Percentiles rank a stretch among this genome's conserved stretches.
Evolutionary conservation across 2,113 vertebrate species (phyloP).

Genomic region (Cyprinus carpio): DNA sequence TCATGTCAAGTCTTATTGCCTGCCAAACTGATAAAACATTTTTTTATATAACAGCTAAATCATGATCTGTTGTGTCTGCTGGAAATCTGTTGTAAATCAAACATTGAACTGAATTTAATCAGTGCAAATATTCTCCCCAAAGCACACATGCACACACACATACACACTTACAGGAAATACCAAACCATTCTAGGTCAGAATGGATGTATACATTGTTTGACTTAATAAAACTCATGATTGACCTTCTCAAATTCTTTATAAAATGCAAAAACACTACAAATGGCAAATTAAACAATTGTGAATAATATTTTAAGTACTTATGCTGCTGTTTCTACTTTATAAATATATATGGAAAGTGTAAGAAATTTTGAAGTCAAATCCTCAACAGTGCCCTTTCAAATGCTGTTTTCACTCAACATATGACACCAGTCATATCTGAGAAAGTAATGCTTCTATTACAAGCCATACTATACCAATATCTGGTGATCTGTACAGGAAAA

Average conservation of each 20-base stretch:
- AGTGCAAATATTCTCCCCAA: background rate
- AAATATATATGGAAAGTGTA: background rate
- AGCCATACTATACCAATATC: conserved; percentile 63
- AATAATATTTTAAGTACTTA: background rate
- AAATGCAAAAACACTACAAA: background rate
- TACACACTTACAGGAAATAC: conserved; percentile 1
- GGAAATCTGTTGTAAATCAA: conserved; percentile 33
- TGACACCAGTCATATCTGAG: conserved; percentile 44
- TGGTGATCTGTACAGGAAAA: conserved; percentile 65
- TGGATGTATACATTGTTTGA: background rate
- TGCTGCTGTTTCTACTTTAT: background rate
- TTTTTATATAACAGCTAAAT: conserved; percentile 28
- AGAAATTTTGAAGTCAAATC: too few species aligned
- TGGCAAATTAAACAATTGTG: background rate
- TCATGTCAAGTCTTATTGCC: background rate
- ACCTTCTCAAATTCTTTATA: background rate
- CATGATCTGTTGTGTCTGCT: background rate
- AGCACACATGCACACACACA: background rate
- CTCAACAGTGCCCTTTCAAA: too few species aligned
- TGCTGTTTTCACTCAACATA: too few species aligned
- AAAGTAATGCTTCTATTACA: conserved; percentile 74
- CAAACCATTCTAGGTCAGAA: conserved; percentile 14
- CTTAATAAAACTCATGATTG: background rate
- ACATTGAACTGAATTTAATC: conserved; percentile 9
- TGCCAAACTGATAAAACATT: conserved; percentile 34